Base-by-base conservation (phyloP, 30 jellyfish, hydroid and myxozoan species). In the Rhopilema esculentum region DNA sequence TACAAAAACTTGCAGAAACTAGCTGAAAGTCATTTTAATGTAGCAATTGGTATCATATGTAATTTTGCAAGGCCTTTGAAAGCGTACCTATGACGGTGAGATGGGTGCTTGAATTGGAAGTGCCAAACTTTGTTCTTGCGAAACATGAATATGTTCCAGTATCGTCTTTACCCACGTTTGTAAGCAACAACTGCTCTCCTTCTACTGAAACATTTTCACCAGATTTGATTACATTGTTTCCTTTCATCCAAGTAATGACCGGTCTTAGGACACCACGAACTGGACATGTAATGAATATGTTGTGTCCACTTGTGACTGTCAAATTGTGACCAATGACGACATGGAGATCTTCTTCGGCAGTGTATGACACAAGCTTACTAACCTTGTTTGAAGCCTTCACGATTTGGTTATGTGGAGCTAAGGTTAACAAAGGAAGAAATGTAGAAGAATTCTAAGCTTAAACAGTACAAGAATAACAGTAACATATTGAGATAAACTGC, bases 191-290 rank as follows among this genome's bases (percentile, higher is more conserved):
- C 28, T 66, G 90, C 64, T 87, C 94, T 26, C 97, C 97, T 49
- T 78, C 87, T 16, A 87, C 87, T 0, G 79, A 48, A 8, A 72
- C 20, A 8, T 83, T 63, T 1, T 79, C 79, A 8, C 92, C 87
- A 16, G 88, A 32, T 16, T 49, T 49, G 27, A 92, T 73, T 18
- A 75, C 81, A 29, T 29, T 16, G 63, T 69, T 65, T 16, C 78
- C 90, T 80, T 87, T 86, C 83, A 61, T 72, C 98, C 98, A 92
- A 24, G 76, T 63, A 23, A 92, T 71, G n/a, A 26, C 29, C 4
- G 98, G 98, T 22, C 98, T 83, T 1, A 48, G 27, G 0, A 78
- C 52, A 9, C 96, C 96, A 27, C 93, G 97, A 16, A 77, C 80
- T 7, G 93, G 93, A 25, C 97, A 91, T 4, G 91, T 91, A 50